Evolutionary conservation across 1,140 invertebrate species (phyloP), one percentile per base, ranked within the genome.

Genomic region (Euwallacea similis): DNA sequence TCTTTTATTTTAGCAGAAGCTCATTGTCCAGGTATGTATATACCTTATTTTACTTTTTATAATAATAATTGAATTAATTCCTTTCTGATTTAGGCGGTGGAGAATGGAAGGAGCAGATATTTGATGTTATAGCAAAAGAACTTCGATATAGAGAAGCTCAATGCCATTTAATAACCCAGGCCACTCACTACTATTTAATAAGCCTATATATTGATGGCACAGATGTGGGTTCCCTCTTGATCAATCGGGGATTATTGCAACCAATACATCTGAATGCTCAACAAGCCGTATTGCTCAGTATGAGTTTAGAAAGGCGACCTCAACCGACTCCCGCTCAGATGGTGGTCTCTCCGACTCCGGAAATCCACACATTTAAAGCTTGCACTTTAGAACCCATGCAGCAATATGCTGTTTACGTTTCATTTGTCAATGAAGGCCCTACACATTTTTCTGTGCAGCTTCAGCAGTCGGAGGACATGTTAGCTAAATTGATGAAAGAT

Each of bases 401-500:
- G 76, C 86, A n/a, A 66, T 88, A 93, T 76, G 84, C 88, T 73
- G 89, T 91, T 1, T 86, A 85, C 78, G 86, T 92, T 6, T 92
- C 90, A 42, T 89, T 85, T 78, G 88, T 92, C 13, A 89, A 90
- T 77, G 90, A 93, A 76, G 91, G 91, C 0, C 91, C 91, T 2
- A 85, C 86, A 62, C 81, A 88, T 65, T 93, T 93, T 83, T 89
- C 89, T 11, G 86, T 92, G 0, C 91, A 93, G 73, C 75, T 91
- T 3, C 82, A 87, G 73, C 84, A 82, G 50, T 84, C 84, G 66
- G 84, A 84, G 64, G 82, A 85, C 7, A 82, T 86, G 69, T 78
- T 93, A 8, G 84, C 85, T 46, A 80, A 83, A 6, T 84, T 93
- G 78, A 91, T 91, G 89, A 84, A 82, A 50, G 85, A 88, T 13